phyloP scores from a whole-genome alignment of 1,140 invertebrate genomes.

The Psix sp. region DNA sequence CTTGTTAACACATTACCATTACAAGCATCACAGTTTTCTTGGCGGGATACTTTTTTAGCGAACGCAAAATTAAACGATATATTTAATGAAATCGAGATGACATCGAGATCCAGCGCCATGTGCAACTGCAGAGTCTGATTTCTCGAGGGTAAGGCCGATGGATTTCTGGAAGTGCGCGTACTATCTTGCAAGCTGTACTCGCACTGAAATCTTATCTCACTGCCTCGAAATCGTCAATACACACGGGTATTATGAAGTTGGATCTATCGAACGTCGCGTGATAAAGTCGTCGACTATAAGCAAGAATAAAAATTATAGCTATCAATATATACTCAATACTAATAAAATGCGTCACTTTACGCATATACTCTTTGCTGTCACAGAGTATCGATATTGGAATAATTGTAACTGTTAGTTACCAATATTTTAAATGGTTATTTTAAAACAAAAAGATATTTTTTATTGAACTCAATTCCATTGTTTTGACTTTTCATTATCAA shows the following conservation, averaged over 20 bases:
- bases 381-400: no score
- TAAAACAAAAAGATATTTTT: no score
- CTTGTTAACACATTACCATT: no score
- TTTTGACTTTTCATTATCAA: no score
- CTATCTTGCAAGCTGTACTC: conserved; percentile 36
- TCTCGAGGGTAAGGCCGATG: conserved; percentile 34
- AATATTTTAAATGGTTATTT: no score
- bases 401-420: no score
- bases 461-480: no score
- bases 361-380: no score
- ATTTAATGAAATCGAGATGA: conserved; percentile 58
- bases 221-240: conserved; percentile 38
- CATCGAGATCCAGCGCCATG: conserved; percentile 53
- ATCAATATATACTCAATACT: conserved; percentile 1
- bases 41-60: conserved; percentile 9
- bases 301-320: conserved; percentile 17
- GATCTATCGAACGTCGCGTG: conserved; percentile 24
- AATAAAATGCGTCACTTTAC: neutral
- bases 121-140: conserved; percentile 62
- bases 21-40: neutral
- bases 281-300: conserved; percentile 35
- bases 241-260: conserved; percentile 50
- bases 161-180: conserved; percentile 49
- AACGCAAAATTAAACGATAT: conserved; percentile 27
- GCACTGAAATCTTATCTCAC: conserved; percentile 62